A percentile compares a stretch with the other conserved stretches of the same genome.
Evolutionary conservation across 1,140 invertebrate species (phyloP).

Genomic region (Euura saliciscinereae): DNA sequence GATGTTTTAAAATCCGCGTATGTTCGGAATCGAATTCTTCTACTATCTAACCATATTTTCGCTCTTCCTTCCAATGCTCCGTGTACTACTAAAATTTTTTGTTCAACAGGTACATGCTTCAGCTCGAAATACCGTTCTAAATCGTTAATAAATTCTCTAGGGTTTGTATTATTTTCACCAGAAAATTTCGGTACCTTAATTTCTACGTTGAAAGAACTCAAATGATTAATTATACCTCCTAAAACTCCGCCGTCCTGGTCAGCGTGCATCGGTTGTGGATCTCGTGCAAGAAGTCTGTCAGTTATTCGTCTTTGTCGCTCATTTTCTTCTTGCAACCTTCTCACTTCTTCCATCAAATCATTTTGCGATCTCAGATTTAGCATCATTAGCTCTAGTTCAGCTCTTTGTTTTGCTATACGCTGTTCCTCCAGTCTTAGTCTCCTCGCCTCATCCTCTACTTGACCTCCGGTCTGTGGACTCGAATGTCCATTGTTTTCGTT

Average conservation of each 20-base stretch:
- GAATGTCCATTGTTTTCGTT: too few species aligned
- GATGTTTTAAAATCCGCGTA: too few species aligned
- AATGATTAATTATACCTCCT: neutral
- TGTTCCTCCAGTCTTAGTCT: neutral
- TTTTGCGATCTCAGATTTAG: neutral
- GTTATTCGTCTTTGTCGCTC: neutral
- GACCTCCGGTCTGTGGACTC: too few species aligned
- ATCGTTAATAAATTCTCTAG: too few species aligned
- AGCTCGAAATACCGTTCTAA: too few species aligned
- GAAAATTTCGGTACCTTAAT: too few species aligned
- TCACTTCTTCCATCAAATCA: neutral
- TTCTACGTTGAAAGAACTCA: neutral
- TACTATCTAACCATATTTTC: conserved; percentile 5
- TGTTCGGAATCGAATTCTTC: neutral
- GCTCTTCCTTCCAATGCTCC: conserved; percentile 2
- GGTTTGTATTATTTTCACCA: too few species aligned
- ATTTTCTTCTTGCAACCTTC: neutral
- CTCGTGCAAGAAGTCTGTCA: neutral
- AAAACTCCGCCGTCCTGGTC: neutral
- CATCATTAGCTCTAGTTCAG: neutral
- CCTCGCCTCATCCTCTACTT: neutral
- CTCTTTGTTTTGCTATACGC: neutral
- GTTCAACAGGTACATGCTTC: neutral
- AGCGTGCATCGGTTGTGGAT: neutral
- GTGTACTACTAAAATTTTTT: neutral